Base-by-base conservation (phyloP, 2,888 invertebrate genomes). In the Hydriomena furcata region DNA sequence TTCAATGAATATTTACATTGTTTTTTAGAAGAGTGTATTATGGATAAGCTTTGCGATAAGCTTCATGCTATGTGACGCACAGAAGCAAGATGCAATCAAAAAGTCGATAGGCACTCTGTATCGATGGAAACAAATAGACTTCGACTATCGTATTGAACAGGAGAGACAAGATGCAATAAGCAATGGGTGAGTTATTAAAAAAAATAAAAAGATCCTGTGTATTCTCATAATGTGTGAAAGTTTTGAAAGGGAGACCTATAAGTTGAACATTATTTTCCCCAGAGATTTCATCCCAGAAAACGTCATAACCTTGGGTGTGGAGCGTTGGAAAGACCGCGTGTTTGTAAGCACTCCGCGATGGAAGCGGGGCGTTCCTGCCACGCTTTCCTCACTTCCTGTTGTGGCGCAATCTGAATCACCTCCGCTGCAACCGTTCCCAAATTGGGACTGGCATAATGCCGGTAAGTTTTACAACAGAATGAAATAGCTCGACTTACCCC, bases 261-360 rank as follows among this genome's bases (percentile, higher is more conserved):
- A n/a, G n/a, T n/a, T n/a, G n/a, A n/a, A n/a, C n/a, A n/a, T 36
- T 24, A 41, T 2, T 6, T 30, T 45, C 63, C 69, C 11, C 63
- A 92, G 93, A 0, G 88, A 92, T 32, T 96, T 93, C 65, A 91
- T 94, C 28, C 93, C 94, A 7, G 40, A 55, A 51, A 95, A 95
- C 71, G 95, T 94, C 67, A 89, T 95, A 47, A 95, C 96, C 0
- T 77, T 95, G 44, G 96, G 96, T 0, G 82, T 96, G 17, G 96
- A 95, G 70, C 83, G 94, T 1, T 93, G 93, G 88, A 91, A 85
- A 35, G 85, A 94, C 58, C 92, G 94, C 12, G 82, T 96, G 3
- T 97, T 96, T 70, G 77, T 97, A 0, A 94, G 94, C 28, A 92
- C 95, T 8, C 96, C 96, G 0, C 91, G 94, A 42, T 95, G 95